Conservation (phyloP, 37 sponge, comb jelly and placozoan genomes). For the Chondrilla cf. caribensis region DNA sequence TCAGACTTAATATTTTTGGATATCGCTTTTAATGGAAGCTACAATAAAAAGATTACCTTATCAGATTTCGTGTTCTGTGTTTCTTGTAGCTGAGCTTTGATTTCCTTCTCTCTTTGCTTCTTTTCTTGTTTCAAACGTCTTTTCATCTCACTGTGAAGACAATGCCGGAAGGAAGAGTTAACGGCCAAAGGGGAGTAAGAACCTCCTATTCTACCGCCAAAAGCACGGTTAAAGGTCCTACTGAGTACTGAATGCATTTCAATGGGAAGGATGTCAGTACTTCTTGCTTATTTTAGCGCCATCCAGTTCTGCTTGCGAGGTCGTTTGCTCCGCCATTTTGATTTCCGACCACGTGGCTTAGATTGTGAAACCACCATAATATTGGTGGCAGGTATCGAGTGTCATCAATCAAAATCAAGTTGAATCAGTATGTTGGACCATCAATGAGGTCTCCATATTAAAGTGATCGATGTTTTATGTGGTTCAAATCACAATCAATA, state of each 20-base stretch:
- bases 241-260: slow-evolving; percentile 18
- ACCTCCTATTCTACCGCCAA: not conserved
- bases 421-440: too few species aligned
- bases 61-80: not conserved
- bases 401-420: too few species aligned
- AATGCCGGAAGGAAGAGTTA: slow-evolving; percentile 18
- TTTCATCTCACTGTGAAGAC: slow-evolving; percentile 86
- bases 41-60: not conserved
- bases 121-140: slow-evolving; percentile 75
- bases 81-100: slow-evolving; percentile 41
- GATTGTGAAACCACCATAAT: not conserved
- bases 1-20: not conserved
- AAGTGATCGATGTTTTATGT: too few species aligned
- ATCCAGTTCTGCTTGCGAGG: not conserved
- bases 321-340: slow-evolving; percentile 9
- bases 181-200: not conserved
- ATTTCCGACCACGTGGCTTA: not conserved
- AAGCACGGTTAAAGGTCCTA: not conserved
- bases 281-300: slow-evolving; percentile 35
- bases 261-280: not conserved
- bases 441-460: too few species aligned
- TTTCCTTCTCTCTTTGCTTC: slow-evolving; percentile 87
- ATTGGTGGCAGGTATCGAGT: too few species aligned
- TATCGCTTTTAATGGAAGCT: not conserved
- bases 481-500: too few species aligned